Evolutionary conservation across 2,797 vertebrate species (phyloP), one percentile per base, ranked within the genome.

Genomic region (Lepilemur ruficaudatus): DNA sequence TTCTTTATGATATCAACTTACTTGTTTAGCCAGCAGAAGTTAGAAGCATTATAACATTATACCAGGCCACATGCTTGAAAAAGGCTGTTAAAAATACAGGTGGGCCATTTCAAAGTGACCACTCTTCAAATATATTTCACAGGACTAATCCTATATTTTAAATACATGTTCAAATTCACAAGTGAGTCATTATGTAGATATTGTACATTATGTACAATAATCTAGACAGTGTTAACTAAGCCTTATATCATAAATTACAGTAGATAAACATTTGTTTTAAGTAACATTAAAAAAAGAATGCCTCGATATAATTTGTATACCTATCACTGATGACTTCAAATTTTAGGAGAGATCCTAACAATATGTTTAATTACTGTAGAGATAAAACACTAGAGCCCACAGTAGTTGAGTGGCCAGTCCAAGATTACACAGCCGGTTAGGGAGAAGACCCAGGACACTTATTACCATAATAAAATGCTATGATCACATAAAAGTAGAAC

Each of bases 151-250:
- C 78, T 15, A 20, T 55, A 59, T 69, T 85, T 91, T 84, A 79
- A 95, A 55, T 82, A 55, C 10, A 81, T 61, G 11, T 63, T 93
- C n/a, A 91, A 63, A 93, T 59, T 85, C 38, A 96, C 38, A 52
- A 92, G 23, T n/a, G 57, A 81, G 32, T 55, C 20, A 57, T 23
- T 61, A 90, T 55, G n/a, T 38, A 4, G n/a, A 96, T 4, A 14
- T 32, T 50, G 41, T 43, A 52, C 6, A 63, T 69, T 84, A 72
- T 10, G 41, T 57, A 81, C 13, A 76, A 79, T 3, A 70, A 84
- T 78, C 46, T 72, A 75, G 35, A 70, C 9, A 85, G 67, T 69
- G 67, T 55, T 87, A 95, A 83, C 11, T 81, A 50, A 89, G 81
- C 0, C 25, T 67, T 65, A 18, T 70, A 13, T 23, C 23, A 89